Percentiles rank a stretch among this genome's conserved stretches.
Evolutionary conservation across 2,888 invertebrate species (phyloP).

Genomic region (Eupithecia subumbrata): DNA sequence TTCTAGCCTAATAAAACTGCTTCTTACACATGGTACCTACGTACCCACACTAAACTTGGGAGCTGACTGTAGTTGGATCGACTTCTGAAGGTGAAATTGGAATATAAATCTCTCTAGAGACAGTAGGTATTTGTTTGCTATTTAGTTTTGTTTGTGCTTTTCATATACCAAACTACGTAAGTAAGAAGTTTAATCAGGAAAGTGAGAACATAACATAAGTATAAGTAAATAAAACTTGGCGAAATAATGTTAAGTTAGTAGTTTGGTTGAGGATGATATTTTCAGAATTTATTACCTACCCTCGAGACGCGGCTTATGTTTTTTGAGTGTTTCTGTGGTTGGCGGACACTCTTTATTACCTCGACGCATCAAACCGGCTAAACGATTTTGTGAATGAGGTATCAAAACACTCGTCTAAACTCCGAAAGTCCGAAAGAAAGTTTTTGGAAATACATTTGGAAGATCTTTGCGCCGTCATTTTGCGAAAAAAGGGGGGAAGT

Average conservation of each 20-base stretch:
- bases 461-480: too few species aligned
- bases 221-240: background rate
- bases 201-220: background rate
- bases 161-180: background rate
- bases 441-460: too few species aligned
- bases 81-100: conserved; percentile 33
- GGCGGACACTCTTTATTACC: too few species aligned
- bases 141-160: conserved; percentile 6
- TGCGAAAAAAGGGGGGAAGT: too few species aligned
- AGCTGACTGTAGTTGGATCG: background rate
- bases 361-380: too few species aligned
- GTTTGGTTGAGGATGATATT: background rate
- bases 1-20: background rate
- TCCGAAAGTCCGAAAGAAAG: too few species aligned
- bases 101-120: conserved; percentile 15
- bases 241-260: background rate
- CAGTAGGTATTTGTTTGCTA: conserved; percentile 8
- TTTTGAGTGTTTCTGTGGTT: background rate
- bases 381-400: too few species aligned
- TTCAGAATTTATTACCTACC: too few species aligned
- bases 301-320: too few species aligned
- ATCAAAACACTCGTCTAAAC: too few species aligned
- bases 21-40: too few species aligned
- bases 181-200: background rate
- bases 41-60: background rate